phyloP scores from a whole-genome alignment of 2,888 invertebrate species.

The Tenthredo mesomela region DNA sequence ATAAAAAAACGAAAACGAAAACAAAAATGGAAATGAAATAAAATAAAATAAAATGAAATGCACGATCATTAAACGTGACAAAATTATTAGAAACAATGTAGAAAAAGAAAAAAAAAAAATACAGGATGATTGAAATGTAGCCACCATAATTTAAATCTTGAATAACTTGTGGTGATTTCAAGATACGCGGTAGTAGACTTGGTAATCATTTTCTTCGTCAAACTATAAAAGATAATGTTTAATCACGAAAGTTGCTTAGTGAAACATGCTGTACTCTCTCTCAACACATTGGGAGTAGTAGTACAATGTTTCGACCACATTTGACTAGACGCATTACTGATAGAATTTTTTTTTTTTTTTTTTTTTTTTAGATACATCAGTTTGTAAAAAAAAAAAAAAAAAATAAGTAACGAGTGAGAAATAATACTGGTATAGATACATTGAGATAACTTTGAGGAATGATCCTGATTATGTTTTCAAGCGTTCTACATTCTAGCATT shows the following conservation, averaged over 20 bases:
- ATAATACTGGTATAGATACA: slow-evolving; percentile 22
- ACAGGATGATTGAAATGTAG: slow-evolving; percentile 39
- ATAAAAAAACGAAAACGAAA: background rate
- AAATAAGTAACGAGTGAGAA: background rate
- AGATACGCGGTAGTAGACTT: background rate
- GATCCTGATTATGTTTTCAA: background rate
- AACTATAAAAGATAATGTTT: background rate
- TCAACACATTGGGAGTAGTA: background rate
- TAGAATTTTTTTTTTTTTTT: background rate
- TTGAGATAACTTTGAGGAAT: background rate
- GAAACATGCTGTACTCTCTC: background rate
- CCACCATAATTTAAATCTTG: slow-evolving; percentile 8
- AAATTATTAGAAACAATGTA: slow-evolving; percentile 2
- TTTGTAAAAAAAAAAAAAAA: background rate
- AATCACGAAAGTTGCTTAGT: background rate
- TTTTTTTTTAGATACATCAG: background rate
- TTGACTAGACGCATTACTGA: slow-evolving; percentile 22
- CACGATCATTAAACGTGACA: slow-evolving; percentile 13
- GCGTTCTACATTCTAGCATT: background rate
- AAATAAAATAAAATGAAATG: background rate
- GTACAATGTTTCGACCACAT: background rate
- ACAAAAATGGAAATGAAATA: background rate
- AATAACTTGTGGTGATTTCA: slow-evolving; percentile 9
- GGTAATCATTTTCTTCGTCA: background rate
- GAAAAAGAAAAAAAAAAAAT: background rate